Conservation (phyloP, 1,140 invertebrate species). For the Mya arenaria region DNA sequence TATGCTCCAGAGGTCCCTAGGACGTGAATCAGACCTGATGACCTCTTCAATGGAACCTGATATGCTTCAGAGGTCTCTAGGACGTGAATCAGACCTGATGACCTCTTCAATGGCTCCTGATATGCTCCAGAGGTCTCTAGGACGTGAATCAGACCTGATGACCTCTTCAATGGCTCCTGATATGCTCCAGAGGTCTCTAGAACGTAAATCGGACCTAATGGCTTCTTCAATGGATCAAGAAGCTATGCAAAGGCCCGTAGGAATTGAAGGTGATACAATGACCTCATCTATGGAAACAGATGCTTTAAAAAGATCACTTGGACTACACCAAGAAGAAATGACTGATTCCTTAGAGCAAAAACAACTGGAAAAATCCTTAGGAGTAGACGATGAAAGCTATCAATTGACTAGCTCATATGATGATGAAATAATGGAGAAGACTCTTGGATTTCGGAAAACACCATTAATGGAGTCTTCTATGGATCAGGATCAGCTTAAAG, state of each 20-base stretch:
- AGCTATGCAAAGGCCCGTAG: conserved; percentile 36
- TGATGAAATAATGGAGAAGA: conserved; percentile 54
- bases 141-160: conserved; percentile 26
- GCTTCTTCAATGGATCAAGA: conserved; percentile 49
- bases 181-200: conserved; percentile 30
- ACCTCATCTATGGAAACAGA: conserved; percentile 48
- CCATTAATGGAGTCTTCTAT: conserved; percentile 46
- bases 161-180: conserved; percentile 44
- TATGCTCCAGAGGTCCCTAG: conserved; percentile 29
- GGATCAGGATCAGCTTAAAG: conserved; percentile 26
- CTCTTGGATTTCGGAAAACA: conserved; percentile 41
- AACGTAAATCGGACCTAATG: conserved; percentile 24
- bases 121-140: conserved; percentile 18
- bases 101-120: conserved; percentile 48
- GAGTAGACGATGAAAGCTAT: conserved; percentile 12
- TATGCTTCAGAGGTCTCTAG: conserved; percentile 36
- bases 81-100: conserved; percentile 24
- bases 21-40: conserved; percentile 29
- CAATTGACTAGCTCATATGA: conserved; percentile 49
- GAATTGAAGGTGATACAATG: conserved; percentile 34
- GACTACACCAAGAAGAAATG: conserved; percentile 11
- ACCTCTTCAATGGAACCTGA: conserved; percentile 48
- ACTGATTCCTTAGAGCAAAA: conserved; percentile 51
- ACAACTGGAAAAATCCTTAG: conserved; percentile 36
- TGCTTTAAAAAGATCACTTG: conserved; percentile 35